Conservation (phyloP, 2,888 invertebrate species). For the Drosophila paranaensis region DNA sequence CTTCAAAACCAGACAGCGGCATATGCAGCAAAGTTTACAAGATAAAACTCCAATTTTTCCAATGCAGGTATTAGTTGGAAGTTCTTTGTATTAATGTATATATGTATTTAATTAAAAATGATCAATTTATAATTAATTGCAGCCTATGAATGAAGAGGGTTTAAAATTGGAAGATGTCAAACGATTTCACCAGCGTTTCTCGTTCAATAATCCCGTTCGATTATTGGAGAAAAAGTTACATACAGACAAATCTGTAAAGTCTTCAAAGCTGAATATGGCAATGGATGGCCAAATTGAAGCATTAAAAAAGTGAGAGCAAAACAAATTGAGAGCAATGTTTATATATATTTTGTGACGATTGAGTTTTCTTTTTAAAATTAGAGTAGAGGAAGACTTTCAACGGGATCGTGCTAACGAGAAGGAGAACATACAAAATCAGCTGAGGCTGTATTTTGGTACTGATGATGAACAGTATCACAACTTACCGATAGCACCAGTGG, state of each 20-base stretch:
- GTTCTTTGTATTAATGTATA: not conserved
- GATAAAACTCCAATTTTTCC: constrained; percentile 60
- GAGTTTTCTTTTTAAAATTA: constrained; percentile 25
- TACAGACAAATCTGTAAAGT: constrained; percentile 90
- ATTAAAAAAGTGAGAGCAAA: constrained; percentile 87
- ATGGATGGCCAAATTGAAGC: constrained; percentile 92
- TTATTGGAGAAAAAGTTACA: constrained; percentile 91
- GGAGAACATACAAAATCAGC: constrained; percentile 90
- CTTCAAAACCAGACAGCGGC: constrained; percentile 56
- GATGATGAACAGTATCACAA: constrained; percentile 87
- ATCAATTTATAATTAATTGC: not conserved
- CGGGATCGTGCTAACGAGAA: constrained; percentile 92
- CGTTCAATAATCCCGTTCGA: constrained; percentile 93
- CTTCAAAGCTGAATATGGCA: constrained; percentile 91
- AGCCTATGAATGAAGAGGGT: constrained; percentile 29
- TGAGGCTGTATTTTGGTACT: constrained; percentile 85
- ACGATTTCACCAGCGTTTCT: constrained; percentile 88
- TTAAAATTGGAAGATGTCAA: constrained; percentile 47
- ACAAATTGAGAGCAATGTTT: no score
- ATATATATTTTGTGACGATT: not conserved
- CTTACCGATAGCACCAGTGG: constrained; percentile 84
- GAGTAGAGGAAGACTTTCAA: constrained; percentile 95
- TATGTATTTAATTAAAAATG: not conserved
- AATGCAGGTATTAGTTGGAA: constrained; percentile 16
- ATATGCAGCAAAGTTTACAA: constrained; percentile 56